phyloP scores from a whole-genome alignment of 2,113 vertebrate species.

The Ameiurus melas region DNA sequence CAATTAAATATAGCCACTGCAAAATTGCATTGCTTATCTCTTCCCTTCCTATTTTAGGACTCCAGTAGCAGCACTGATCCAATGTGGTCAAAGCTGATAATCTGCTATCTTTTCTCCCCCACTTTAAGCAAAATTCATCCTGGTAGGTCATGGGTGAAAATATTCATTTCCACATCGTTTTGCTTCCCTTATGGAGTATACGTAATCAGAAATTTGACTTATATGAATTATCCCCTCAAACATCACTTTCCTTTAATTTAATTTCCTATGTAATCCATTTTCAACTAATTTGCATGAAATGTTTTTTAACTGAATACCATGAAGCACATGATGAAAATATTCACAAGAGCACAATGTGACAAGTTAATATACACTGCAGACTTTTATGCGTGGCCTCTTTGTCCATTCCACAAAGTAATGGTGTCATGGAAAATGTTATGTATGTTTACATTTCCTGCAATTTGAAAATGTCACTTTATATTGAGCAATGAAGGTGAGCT shows the following conservation, averaged over 20 bases:
- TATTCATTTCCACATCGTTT: not conserved
- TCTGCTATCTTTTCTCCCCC: not conserved
- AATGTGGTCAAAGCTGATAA: conserved; percentile 4
- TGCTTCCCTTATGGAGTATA: not conserved
- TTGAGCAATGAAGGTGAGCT: not conserved
- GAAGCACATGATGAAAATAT: not conserved
- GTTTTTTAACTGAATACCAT: not conserved
- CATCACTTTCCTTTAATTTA: not conserved
- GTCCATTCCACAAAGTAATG: not conserved
- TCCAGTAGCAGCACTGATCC: not conserved
- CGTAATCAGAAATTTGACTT: not conserved
- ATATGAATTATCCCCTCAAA: not conserved
- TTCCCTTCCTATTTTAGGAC: not conserved
- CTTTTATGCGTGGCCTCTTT: not conserved
- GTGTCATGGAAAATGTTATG: not conserved
- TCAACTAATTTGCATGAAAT: not conserved
- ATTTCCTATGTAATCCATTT: not conserved
- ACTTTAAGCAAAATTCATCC: not conserved
- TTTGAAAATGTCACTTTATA: conserved; percentile 13
- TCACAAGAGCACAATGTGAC: not conserved
- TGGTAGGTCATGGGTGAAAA: not conserved
- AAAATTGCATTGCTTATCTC: not conserved
- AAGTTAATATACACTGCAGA: not conserved
- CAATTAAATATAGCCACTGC: not conserved
- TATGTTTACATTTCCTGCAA: not conserved